phyloP scores from a whole-genome alignment of 2,888 invertebrate genomes.

The Cacoxenus indagator region DNA sequence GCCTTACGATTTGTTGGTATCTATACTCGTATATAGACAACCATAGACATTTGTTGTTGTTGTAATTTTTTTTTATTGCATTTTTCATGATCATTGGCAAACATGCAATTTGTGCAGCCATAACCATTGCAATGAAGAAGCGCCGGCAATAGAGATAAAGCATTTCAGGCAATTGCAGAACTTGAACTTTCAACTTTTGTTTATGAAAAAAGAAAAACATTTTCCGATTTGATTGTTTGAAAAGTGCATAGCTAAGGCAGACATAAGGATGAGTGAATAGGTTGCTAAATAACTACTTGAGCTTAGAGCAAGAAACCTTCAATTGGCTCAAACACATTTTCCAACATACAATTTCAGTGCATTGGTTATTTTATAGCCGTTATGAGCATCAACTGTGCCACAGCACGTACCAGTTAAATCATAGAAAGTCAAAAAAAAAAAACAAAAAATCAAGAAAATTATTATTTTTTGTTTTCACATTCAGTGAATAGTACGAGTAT shows the following conservation, averaged over 20 bases:
- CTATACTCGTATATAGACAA: neutral
- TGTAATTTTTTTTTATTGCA: slow-evolving; percentile 18
- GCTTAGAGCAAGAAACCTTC: too few relatives aligned
- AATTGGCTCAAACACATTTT: too few relatives aligned
- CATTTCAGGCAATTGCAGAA: slow-evolving; percentile 42
- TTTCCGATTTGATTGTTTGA: neutral
- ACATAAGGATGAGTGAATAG: too few relatives aligned
- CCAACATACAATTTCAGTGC: neutral
- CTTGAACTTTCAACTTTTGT: slow-evolving; percentile 46
- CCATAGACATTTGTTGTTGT: slow-evolving; percentile 1
- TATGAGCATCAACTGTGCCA: neutral
- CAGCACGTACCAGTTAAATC: neutral
- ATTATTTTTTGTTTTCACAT: too few relatives aligned
- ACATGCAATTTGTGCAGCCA: slow-evolving; percentile 26
- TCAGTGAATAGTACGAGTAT: too few relatives aligned
- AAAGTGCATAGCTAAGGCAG: neutral
- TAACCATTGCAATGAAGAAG: slow-evolving; percentile 31
- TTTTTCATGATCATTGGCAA: slow-evolving; percentile 18
- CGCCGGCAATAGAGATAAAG: too few relatives aligned
- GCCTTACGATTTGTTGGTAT: neutral
- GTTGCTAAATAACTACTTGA: too few relatives aligned
- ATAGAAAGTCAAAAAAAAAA: too few relatives aligned
- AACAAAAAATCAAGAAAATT: too few relatives aligned
- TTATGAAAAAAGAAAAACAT: neutral
- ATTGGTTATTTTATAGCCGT: neutral